Conservation (phyloP, 1,140 invertebrate genomes). For the Hirudo medicinalis region DNA sequence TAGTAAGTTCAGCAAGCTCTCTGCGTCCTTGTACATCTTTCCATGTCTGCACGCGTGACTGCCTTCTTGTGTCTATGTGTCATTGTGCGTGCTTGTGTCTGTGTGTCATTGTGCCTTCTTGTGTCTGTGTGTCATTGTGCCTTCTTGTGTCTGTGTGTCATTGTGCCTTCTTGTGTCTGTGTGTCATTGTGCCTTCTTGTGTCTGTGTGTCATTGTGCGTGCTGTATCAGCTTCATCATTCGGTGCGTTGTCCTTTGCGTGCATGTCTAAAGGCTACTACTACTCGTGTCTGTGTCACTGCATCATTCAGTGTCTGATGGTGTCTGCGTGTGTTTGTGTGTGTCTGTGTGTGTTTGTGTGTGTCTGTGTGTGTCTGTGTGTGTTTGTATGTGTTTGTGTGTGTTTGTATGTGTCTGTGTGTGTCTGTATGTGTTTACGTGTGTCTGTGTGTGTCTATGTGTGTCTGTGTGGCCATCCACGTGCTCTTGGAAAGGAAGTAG, state of each 20-base stretch:
- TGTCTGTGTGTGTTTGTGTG: background rate
- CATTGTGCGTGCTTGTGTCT: too few species aligned
- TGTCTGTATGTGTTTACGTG: slow-evolving; percentile 2
- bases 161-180: background rate
- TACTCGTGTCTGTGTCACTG: background rate
- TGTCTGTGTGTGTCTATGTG: background rate
- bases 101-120: background rate
- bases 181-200: background rate
- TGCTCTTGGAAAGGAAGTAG: background rate
- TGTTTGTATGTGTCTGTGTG: background rate
- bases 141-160: background rate
- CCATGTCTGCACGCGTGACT: background rate
- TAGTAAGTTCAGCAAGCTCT: too few species aligned
- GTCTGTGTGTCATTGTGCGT: too few species aligned
- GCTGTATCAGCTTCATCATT: too few species aligned
- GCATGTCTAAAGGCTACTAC: too few species aligned
- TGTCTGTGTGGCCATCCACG: background rate
- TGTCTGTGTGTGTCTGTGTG: background rate
- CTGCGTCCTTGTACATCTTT: too few species aligned
- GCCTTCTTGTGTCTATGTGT: too few species aligned
- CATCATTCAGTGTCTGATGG: background rate
- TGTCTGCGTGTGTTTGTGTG: background rate
- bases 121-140: background rate
- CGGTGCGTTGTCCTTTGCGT: too few species aligned
- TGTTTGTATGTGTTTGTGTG: background rate